Percentiles rank a stretch among this genome's conserved stretches.
These are phyloP conservation scores for Sussaba pulchella DNA, from an alignment of 2,888 invertebrate species.

Conservation along the genomic window DNA sequence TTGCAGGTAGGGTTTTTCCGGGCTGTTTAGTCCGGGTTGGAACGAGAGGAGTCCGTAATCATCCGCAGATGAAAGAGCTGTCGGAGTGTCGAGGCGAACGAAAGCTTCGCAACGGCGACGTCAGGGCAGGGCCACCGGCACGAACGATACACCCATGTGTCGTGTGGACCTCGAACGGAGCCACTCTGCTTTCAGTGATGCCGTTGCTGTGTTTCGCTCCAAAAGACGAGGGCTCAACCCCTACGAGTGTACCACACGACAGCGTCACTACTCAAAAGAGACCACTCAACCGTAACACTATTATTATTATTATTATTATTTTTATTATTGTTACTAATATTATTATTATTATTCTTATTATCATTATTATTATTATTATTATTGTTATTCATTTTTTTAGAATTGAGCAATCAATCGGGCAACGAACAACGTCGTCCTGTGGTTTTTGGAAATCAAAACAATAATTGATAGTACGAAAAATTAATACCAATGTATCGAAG, in stretches of 20 bases:
- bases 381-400: constrained; percentile 75
- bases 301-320: constrained; percentile 24
- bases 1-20: constrained; percentile 73
- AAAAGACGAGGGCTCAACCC: constrained; percentile 66
- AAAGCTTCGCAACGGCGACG: constrained; percentile 68
- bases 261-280: constrained; percentile 69
- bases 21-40: constrained; percentile 65
- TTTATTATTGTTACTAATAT: constrained; percentile 58
- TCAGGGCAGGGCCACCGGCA: constrained; percentile 65
- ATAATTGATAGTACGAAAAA: background rate
- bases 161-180: constrained; percentile 74
- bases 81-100: constrained; percentile 81
- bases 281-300: constrained; percentile 55
- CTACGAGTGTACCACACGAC: constrained; percentile 68
- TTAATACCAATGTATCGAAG: too few relatives aligned
- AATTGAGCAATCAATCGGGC: constrained; percentile 83
- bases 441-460: constrained; percentile 77
- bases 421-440: constrained; percentile 58
- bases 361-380: background rate
- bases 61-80: constrained; percentile 84
- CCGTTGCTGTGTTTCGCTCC: constrained; percentile 72
- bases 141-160: constrained; percentile 68
- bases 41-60: constrained; percentile 79
- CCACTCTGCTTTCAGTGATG: constrained; percentile 71
- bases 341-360: constrained; percentile 64